Conservation (phyloP, 1,140 invertebrate genomes). For the Aricia agestis region DNA sequence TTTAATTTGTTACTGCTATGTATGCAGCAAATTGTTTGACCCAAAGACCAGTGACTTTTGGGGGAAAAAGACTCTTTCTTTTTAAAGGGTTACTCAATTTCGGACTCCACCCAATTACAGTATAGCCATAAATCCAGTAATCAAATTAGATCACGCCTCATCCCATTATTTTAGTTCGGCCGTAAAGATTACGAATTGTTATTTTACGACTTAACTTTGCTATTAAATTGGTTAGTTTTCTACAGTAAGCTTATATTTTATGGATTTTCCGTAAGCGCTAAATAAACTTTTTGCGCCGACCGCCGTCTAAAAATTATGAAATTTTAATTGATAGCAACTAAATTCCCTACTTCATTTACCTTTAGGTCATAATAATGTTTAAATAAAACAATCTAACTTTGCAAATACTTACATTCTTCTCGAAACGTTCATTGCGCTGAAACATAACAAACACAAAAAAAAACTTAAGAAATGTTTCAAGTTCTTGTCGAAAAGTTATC, state of each 20-base stretch:
- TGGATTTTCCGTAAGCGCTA: neutral
- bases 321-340: too few species aligned
- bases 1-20: too few species aligned
- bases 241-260: neutral
- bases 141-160: slow-evolving; percentile 8
- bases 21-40: too few species aligned
- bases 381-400: too few species aligned
- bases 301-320: too few species aligned
- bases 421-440: neutral
- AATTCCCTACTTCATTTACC: too few species aligned
- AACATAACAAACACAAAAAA: neutral
- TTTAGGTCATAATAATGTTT: too few species aligned
- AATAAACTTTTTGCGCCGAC: neutral
- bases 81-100: neutral
- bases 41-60: too few species aligned
- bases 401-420: neutral
- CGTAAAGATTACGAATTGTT: slow-evolving; percentile 6
- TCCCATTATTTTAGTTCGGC: slow-evolving; percentile 11
- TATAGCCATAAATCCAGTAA: slow-evolving; percentile 3
- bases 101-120: neutral
- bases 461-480: neutral
- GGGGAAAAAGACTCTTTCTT: too few species aligned
- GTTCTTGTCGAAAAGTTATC: slow-evolving; percentile 1
- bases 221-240: slow-evolving; percentile 2
- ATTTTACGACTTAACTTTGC: neutral